Percentiles rank a stretch among this genome's conserved stretches.
Conservation (phyloP, 92 coral and sea anemone genomes). For the Epizoanthus ramosus region DNA sequence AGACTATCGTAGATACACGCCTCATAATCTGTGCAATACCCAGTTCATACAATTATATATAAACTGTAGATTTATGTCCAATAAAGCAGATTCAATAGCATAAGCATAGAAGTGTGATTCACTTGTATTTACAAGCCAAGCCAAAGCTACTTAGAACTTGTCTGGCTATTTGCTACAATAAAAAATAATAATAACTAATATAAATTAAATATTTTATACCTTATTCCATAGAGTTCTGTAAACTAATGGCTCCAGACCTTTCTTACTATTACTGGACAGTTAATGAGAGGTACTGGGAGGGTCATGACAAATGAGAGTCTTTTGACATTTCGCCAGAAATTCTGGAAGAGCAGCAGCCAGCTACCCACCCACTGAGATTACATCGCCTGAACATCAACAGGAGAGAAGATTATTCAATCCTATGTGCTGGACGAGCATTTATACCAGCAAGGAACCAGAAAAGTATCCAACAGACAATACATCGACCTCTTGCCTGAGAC, state of each 20-base stretch:
- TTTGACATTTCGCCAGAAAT: slow-evolving; percentile 47
- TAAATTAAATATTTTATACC: background rate
- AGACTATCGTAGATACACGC: too few species aligned
- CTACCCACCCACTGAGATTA: slow-evolving; percentile 46
- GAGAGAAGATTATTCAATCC: slow-evolving; percentile 51
- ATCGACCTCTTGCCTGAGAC: slow-evolving; percentile 40
- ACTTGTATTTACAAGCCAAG: too few species aligned
- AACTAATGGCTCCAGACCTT: slow-evolving; percentile 45
- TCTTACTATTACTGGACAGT: slow-evolving; percentile 60
- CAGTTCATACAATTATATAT: too few species aligned
- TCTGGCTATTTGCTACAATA: too few species aligned
- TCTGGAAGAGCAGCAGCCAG: slow-evolving; percentile 49
- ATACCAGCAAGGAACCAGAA: slow-evolving; percentile 55
- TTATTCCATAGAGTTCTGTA: slow-evolving; percentile 42
- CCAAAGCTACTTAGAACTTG: too few species aligned
- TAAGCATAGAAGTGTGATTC: too few species aligned
- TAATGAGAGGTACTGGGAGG: slow-evolving; percentile 42
- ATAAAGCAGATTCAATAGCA: too few species aligned
- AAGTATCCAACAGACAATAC: slow-evolving; percentile 44
- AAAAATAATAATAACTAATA: too few species aligned
- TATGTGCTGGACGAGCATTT: slow-evolving; percentile 49
- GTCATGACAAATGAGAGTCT: slow-evolving; percentile 34
- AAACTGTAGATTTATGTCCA: too few species aligned
- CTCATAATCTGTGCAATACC: too few species aligned
- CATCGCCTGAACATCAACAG: slow-evolving; percentile 50